phyloP scores from a whole-genome alignment of 2,797 vertebrate species.

The Pempheris klunzingeri region DNA sequence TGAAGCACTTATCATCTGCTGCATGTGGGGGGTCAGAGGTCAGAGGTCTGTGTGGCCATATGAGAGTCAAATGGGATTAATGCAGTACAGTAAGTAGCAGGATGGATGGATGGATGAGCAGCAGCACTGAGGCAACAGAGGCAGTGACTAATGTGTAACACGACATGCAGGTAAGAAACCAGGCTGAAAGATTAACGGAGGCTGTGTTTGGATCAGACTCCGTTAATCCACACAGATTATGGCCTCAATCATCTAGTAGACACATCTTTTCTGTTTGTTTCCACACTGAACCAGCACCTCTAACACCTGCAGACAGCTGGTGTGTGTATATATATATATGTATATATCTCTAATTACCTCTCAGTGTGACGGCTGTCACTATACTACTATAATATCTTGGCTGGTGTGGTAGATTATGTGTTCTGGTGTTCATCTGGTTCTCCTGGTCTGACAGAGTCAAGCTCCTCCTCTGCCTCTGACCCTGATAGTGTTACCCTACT shows the following conservation, averaged over 20 bases:
- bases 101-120: constrained; percentile 1
- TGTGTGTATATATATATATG: neutral
- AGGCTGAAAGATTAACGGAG: constrained; percentile 22
- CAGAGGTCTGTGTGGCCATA: neutral
- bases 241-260: neutral
- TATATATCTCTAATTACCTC: no score
- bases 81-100: neutral
- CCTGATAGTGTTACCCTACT: no score
- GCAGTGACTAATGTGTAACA: constrained; percentile 16
- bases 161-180: constrained; percentile 13
- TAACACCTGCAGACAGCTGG: neutral
- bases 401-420: no score
- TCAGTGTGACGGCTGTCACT: no score
- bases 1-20: no score
- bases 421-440: no score
- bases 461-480: no score
- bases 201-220: constrained; percentile 39
- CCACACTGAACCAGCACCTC: neutral
- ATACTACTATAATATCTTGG: no score
- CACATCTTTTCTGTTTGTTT: neutral
- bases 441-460: no score
- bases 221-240: constrained; percentile 34
- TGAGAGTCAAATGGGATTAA: constrained; percentile 34
- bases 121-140: neutral
- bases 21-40: neutral